Conservation (phyloP, 2,888 invertebrate species). For the Oligia fasciuncula region DNA sequence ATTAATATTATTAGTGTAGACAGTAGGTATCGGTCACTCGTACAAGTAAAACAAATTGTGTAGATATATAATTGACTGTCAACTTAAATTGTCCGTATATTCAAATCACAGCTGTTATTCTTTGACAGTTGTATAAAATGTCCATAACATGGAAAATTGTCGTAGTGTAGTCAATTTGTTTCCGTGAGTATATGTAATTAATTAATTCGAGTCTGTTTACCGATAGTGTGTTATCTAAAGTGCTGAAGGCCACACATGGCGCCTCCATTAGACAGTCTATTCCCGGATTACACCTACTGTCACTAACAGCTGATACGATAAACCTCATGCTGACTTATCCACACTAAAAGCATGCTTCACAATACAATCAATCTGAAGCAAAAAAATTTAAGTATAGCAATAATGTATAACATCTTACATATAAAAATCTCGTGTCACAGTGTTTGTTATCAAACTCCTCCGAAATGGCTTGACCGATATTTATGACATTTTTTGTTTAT, state of each 20-base stretch:
- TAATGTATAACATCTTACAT: too few relatives aligned
- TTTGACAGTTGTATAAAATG: background rate
- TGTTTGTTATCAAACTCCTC: too few relatives aligned
- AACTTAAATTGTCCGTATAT: background rate
- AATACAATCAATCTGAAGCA: background rate
- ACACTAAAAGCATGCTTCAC: conserved; percentile 18
- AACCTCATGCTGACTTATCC: conserved; percentile 2
- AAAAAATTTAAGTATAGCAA: background rate
- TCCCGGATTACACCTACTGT: conserved; percentile 1
- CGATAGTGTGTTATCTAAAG: conserved; percentile 45
- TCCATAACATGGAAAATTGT: background rate
- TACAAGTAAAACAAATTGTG: background rate
- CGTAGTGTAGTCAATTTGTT: background rate
- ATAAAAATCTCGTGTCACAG: too few relatives aligned
- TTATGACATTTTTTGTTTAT: too few relatives aligned
- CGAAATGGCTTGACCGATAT: too few relatives aligned
- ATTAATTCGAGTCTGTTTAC: conserved; percentile 37
- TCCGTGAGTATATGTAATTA: conserved; percentile 10
- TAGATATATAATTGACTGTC: background rate
- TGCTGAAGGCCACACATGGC: conserved; percentile 48
- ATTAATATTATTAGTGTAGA: too few relatives aligned
- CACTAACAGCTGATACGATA: conserved; percentile 8
- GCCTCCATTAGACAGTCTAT: conserved; percentile 33
- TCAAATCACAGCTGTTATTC: background rate
- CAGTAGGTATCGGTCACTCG: background rate